These are phyloP conservation scores for Cordylochernes scorpioides DNA, from an alignment of 2,888 invertebrate genomes.

Conservation along the genomic window DNA sequence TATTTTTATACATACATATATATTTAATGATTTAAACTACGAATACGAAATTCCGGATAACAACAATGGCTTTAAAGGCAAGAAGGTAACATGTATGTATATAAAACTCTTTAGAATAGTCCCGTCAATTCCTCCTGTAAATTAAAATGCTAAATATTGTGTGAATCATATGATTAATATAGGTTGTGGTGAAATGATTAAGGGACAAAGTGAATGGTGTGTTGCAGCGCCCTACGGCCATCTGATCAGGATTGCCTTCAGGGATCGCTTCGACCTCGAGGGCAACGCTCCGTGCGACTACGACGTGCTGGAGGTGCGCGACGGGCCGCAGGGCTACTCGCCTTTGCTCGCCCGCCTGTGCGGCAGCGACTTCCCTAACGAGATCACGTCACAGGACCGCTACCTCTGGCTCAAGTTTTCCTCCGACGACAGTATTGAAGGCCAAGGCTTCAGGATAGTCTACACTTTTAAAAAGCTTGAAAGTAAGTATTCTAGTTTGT, in stretches of 20 bases:
- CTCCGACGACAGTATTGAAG: slow-evolving; percentile 53
- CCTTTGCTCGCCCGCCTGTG: slow-evolving; percentile 38
- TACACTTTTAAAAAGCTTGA: slow-evolving; percentile 34
- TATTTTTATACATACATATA: no score
- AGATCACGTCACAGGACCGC: slow-evolving; percentile 40
- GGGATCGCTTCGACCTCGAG: slow-evolving; percentile 48
- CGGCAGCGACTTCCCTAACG: slow-evolving; percentile 40
- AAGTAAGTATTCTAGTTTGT: slow-evolving; percentile 31
- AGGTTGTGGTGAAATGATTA: no score
- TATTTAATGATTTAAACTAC: no score
- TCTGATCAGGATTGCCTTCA: slow-evolving; percentile 42
- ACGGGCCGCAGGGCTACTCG: slow-evolving; percentile 50
- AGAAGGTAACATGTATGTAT: no score
- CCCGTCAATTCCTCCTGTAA: no score
- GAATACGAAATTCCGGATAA: no score
- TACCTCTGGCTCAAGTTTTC: slow-evolving; percentile 50
- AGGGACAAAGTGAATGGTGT: no score
- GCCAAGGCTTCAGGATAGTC: slow-evolving; percentile 46
- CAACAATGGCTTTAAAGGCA: no score
- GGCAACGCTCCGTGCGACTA: slow-evolving; percentile 38
- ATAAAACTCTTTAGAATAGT: no score
- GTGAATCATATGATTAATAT: no score
- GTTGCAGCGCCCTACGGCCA: slow-evolving; percentile 23
- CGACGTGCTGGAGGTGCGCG: slow-evolving; percentile 53
- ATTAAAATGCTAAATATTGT: no score